Evolutionary conservation across 2,888 invertebrate species (phyloP).

Genomic region (Parnassius glacialis): DNA sequence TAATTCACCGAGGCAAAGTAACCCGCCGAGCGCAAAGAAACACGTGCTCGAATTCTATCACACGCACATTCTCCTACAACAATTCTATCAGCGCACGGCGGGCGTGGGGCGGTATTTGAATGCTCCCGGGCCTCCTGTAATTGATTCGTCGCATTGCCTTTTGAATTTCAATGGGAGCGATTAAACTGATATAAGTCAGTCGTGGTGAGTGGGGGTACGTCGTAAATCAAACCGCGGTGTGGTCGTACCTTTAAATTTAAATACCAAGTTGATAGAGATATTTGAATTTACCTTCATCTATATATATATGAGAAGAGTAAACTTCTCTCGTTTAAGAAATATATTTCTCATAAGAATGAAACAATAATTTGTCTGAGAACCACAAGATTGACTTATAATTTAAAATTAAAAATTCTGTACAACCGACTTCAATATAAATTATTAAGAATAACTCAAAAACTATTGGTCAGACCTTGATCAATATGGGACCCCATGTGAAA

Average conservation of each 20-base stretch:
- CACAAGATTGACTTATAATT: too few relatives aligned
- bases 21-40: conserved; percentile 28
- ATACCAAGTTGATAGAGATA: conserved; percentile 3
- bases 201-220: conserved; percentile 36
- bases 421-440: too few relatives aligned
- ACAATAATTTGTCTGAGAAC: too few relatives aligned
- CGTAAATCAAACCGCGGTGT: conserved; percentile 49
- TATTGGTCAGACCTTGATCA: too few relatives aligned
- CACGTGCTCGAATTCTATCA: conserved; percentile 62
- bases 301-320: too few relatives aligned
- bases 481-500: too few relatives aligned
- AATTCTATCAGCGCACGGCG: conserved; percentile 63
- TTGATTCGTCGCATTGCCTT: conserved; percentile 69
- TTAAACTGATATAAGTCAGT: conserved; percentile 74
- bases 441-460: too few relatives aligned
- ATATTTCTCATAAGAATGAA: too few relatives aligned
- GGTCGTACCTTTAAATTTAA: conserved; percentile 19
- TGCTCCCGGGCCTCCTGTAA: conserved; percentile 56
- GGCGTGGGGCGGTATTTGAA: conserved; percentile 66
- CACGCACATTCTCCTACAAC: conserved; percentile 77
- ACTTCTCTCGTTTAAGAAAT: too few relatives aligned
- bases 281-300: neutral
- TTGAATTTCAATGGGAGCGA: conserved; percentile 76
- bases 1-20: conserved; percentile 18
- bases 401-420: too few relatives aligned